Evolutionary conservation across 2,113 vertebrate genomes (phyloP).

Genomic region (Gymnarchus niloticus): DNA sequence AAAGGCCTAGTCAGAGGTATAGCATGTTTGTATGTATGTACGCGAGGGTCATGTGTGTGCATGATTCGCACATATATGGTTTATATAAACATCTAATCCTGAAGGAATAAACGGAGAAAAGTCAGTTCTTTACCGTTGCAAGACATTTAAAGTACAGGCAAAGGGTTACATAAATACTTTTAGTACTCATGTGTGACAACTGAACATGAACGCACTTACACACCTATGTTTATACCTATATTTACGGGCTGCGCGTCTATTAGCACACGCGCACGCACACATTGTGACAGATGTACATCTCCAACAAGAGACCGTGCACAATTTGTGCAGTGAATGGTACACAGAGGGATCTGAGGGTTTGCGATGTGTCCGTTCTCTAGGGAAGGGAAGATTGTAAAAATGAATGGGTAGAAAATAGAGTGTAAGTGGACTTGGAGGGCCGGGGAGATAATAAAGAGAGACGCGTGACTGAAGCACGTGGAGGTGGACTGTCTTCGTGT

Average conservation of each 20-base stretch:
- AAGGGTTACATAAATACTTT: background rate
- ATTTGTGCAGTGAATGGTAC: conserved; percentile 46
- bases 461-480: background rate
- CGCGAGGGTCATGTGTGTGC: background rate
- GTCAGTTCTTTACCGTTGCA: conserved; percentile 12
- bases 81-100: background rate
- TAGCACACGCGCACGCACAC: background rate
- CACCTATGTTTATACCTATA: background rate
- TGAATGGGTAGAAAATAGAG: conserved; percentile 67
- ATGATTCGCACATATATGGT: background rate
- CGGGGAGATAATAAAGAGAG: conserved; percentile 63
- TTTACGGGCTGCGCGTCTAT: background rate
- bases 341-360: conserved; percentile 64
- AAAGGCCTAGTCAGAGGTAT: background rate
- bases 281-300: conserved; percentile 12
- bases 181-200: background rate
- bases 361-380: conserved; percentile 62
- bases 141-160: background rate
- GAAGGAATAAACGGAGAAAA: background rate
- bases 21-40: background rate
- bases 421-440: conserved; percentile 59
- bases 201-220: background rate
- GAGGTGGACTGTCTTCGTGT: background rate
- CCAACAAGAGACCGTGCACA: conserved; percentile 27
- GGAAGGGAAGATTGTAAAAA: conserved; percentile 64